Evolutionary conservation across 2,888 invertebrate genomes (phyloP).

Genomic region (Nephrotoma flavescens): DNA sequence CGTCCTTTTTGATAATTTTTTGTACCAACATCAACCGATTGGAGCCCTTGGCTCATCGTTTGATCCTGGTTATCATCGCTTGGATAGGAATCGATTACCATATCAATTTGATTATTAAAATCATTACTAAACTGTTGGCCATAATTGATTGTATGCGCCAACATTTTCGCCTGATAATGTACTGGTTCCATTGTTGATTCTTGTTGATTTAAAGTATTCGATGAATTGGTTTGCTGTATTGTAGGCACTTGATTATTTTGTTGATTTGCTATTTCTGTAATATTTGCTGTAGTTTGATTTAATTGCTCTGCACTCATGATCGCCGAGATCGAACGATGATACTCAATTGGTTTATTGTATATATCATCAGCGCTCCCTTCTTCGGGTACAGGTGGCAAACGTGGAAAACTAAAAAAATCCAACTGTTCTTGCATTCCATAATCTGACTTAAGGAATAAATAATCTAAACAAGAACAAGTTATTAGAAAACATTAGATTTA

Average conservation of each 20-base stretch:
- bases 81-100: not conserved
- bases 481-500: not conserved
- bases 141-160: not conserved
- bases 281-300: slow-evolving; percentile 19
- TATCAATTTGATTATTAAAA: slow-evolving; percentile 1
- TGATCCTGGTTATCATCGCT: not conserved
- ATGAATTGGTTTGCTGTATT: not conserved
- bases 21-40: not conserved
- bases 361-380: slow-evolving; percentile 40
- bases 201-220: slow-evolving; percentile 5
- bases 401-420: slow-evolving; percentile 20
- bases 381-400: slow-evolving; percentile 45
- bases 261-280: slow-evolving; percentile 22
- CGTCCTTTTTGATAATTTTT: not conserved
- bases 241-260: slow-evolving; percentile 2
- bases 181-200: not conserved
- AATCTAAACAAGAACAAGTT: not conserved
- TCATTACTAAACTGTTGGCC: not conserved
- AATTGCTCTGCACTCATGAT: slow-evolving; percentile 17
- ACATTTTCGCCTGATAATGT: slow-evolving; percentile 4
- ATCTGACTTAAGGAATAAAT: not conserved
- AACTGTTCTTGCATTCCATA: not conserved
- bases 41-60: not conserved
- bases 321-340: not conserved
- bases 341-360: slow-evolving; percentile 26